Evolutionary conservation across 2,797 vertebrate genomes (phyloP), one percentile per base, ranked within the genome.

Genomic region (Trachurus trachurus): DNA sequence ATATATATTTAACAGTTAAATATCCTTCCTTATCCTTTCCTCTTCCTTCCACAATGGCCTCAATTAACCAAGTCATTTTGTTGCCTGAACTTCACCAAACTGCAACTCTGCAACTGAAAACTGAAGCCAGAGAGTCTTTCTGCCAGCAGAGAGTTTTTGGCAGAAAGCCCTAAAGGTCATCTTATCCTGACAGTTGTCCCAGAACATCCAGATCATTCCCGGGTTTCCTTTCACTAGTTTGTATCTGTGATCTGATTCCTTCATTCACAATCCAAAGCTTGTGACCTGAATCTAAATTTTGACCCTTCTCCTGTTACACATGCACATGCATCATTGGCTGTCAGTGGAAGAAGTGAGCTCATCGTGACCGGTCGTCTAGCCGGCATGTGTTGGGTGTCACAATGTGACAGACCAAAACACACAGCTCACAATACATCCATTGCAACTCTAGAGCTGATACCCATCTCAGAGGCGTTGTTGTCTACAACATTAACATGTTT

Each of bases 341-440:
- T 71, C 73, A 74, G 74, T 89, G 88, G 90, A 92, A 91, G 74
- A 87, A 89, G 78, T 90, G 82, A 92, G 84, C 78, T 93, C 89
- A 92, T 62, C 47, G 22, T 11, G n/a, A 17, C 12, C 12, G 1
- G 22, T 9, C 53, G 49, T 54, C 62, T 16, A 29, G 34, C 19
- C 12, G 22, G 52, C 31, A 31, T 0, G 15, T 56, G 44, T 52
- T 56, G 70, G 21, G 6, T 53, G 91, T 92, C 83, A 72, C 47
- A 15, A 26, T 91, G 84, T 88, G 88, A 74, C 73, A 34, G 15
- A 52, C 9, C 45, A 34, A 80, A 78, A 76, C 66, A 65, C 71
- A 50, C 61, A 64, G 61, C 75, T 81, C 81, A 82, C 65, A 74
- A 78, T 67, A 80, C 61, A 9, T 45, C 62, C 53, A 12, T 69